phyloP scores from a whole-genome alignment of 2,797 vertebrate species.

The Cyclura pinguis region DNA sequence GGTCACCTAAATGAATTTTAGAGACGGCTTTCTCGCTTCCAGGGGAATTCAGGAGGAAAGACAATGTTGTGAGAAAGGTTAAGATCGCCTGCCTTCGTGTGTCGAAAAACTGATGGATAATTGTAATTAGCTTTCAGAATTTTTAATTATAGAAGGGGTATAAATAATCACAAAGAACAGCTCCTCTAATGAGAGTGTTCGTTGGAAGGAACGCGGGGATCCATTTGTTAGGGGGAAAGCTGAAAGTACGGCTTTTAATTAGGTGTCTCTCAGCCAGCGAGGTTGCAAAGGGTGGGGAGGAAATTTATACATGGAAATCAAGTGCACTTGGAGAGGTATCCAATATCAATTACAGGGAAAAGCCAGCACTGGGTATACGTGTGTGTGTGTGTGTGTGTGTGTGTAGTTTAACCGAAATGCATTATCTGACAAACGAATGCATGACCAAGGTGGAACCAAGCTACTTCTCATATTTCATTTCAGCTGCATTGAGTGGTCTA shows the following conservation, averaged over 20 bases:
- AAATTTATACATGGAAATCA: slow-evolving; percentile 68
- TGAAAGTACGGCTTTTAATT: slow-evolving; percentile 78
- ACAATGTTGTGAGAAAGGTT: slow-evolving; percentile 23
- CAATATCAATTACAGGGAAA: slow-evolving; percentile 46
- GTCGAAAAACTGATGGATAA: slow-evolving; percentile 75
- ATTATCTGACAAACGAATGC: slow-evolving; percentile 42
- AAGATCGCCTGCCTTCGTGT: slow-evolving; percentile 43
- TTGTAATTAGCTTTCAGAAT: slow-evolving; percentile 82
- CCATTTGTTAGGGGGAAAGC: slow-evolving; percentile 75
- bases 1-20: accelerated
- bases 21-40: not conserved
- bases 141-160: slow-evolving; percentile 82
- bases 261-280: slow-evolving; percentile 72
- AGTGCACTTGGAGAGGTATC: slow-evolving; percentile 61
- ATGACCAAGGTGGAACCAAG: slow-evolving; percentile 22
- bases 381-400: no score
- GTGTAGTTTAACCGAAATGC: slow-evolving; percentile 33
- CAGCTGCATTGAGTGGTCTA: not conserved
- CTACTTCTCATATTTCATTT: not conserved
- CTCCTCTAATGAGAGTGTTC: slow-evolving; percentile 78
- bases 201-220: slow-evolving; percentile 65
- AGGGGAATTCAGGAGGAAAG: not conserved
- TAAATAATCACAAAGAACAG: slow-evolving; percentile 81
- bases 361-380: not conserved
- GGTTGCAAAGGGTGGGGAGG: slow-evolving; percentile 64